Evolutionary conservation across 2,888 invertebrate species (phyloP).

Genomic region (Thysanoteuthis rhombus): DNA sequence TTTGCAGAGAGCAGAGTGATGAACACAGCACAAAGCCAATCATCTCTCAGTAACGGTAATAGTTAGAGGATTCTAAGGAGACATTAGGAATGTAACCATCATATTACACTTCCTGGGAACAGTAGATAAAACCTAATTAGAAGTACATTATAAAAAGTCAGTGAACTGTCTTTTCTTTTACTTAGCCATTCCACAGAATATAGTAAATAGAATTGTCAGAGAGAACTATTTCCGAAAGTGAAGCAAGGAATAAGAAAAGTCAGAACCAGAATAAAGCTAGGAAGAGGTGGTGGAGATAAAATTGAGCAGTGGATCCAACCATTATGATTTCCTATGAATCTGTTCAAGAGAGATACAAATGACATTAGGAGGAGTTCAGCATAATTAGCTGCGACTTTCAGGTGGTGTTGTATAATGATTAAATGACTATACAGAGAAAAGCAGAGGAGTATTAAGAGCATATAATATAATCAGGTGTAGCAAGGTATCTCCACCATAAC

Average conservation of each 20-base stretch:
- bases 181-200: not conserved
- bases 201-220: not conserved
- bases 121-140: conserved; percentile 12
- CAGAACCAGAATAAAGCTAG: not conserved
- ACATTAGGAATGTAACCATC: conserved; percentile 12
- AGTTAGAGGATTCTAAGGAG: not conserved
- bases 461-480: not conserved
- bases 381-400: not conserved
- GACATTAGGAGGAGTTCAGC: not conserved
- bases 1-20: not conserved
- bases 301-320: too few species aligned
- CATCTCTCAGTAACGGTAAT: not conserved
- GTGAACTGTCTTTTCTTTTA: not conserved
- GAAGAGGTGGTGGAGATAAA: not conserved
- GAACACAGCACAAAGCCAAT: not conserved
- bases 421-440: not conserved
- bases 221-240: not conserved
- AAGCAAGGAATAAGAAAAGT: not conserved
- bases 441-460: not conserved
- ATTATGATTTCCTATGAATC: not conserved
- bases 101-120: conserved; percentile 12
- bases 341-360: not conserved
- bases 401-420: not conserved
- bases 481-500: not conserved
- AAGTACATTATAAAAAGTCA: not conserved